phyloP scores from a whole-genome alignment of 2,113 vertebrate species.

The Bos javanicus region DNA sequence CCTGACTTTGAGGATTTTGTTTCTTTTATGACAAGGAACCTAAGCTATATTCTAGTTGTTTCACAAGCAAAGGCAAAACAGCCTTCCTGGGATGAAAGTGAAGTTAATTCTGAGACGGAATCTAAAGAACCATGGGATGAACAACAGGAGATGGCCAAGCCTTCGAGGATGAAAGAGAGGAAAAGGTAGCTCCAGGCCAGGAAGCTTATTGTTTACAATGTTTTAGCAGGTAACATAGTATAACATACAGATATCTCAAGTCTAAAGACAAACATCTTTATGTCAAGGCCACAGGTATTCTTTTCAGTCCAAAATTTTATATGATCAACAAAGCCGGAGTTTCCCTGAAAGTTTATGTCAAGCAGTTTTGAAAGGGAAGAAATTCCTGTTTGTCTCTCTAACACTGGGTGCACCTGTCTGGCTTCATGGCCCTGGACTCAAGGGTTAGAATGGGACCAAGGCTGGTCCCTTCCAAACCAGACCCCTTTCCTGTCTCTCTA shows the following conservation, averaged over 20 bases:
- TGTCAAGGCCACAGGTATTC: neutral
- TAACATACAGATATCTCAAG: neutral
- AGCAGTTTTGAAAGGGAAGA: neutral
- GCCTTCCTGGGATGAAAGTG: neutral
- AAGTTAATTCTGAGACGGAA: fast-evolving
- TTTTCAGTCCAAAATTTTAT: neutral
- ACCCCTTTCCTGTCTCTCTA: neutral
- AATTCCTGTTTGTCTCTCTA: neutral
- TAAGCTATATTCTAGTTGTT: constrained; percentile 74
- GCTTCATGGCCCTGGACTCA: neutral
- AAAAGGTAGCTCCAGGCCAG: constrained; percentile 41
- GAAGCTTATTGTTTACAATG: neutral
- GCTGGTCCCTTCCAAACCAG: neutral
- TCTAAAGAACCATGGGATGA: neutral
- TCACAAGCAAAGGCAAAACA: constrained; percentile 7
- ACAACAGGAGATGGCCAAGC: fast-evolving
- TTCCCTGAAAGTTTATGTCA: neutral
- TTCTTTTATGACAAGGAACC: constrained; percentile 71
- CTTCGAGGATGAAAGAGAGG: neutral
- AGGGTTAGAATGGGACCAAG: neutral
- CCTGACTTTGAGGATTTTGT: constrained; percentile 81
- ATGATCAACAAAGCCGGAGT: neutral
- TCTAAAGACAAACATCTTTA: neutral
- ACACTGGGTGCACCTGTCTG: neutral
- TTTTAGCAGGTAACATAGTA: neutral